These are phyloP conservation scores for Drosophila yakuba DNA, from an alignment of 1,140 invertebrate species.

Conservation along the genomic window DNA sequence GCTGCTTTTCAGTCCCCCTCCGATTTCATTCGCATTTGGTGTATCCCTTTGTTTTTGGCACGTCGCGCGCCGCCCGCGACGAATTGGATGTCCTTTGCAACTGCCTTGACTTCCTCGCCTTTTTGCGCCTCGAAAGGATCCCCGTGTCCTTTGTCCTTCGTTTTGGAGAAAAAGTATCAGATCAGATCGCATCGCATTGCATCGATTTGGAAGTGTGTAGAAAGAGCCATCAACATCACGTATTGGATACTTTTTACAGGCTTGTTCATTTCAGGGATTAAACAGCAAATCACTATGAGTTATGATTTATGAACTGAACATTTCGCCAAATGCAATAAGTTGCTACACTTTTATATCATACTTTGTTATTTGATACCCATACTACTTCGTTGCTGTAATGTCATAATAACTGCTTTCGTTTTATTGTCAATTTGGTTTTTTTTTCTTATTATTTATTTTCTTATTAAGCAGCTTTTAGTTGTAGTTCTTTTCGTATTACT, in stretches of 20 bases:
- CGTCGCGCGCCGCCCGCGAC: constrained; percentile 65
- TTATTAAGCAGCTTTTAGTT: neutral
- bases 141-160: neutral
- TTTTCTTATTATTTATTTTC: no score
- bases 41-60: constrained; percentile 70
- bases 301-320: no score
- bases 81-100: constrained; percentile 34
- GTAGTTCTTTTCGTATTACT: neutral
- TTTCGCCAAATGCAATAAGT: neutral
- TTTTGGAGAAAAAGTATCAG: neutral
- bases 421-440: neutral
- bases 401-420: neutral
- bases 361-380: neutral
- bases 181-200: neutral
- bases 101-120: constrained; percentile 15
- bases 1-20: constrained; percentile 7
- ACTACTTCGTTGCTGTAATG: neutral
- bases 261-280: no score
- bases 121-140: neutral
- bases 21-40: constrained; percentile 9
- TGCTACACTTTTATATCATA: neutral
- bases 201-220: neutral
- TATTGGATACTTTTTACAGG: no score
- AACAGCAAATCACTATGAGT: no score
- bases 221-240: no score